Conservation (phyloP, 2,113 vertebrate species). For the Hippocampus barbouri region DNA sequence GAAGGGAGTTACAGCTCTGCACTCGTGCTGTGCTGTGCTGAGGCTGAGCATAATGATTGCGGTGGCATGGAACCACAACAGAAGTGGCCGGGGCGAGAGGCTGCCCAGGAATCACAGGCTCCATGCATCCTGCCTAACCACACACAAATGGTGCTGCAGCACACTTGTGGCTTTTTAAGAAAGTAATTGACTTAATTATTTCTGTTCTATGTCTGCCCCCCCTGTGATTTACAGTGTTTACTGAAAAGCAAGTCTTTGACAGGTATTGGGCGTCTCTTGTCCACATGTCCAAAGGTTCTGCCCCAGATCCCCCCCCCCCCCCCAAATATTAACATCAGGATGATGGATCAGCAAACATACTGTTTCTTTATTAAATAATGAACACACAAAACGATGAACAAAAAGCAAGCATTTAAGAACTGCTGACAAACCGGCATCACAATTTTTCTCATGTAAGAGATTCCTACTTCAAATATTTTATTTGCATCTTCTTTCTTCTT, state of each 20-base stretch:
- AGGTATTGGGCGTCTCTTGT: background rate
- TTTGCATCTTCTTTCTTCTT: background rate
- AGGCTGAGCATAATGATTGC: conserved; percentile 68
- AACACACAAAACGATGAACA: too few relatives aligned
- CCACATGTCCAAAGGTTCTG: background rate
- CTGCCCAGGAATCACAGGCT: conserved; percentile 67
- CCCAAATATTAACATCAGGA: too few relatives aligned
- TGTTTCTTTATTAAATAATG: too few relatives aligned
- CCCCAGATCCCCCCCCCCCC: too few relatives aligned
- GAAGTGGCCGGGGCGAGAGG: conserved; percentile 59
- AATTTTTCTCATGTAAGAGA: background rate
- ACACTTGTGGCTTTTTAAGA: conserved; percentile 72
- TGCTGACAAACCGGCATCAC: background rate
- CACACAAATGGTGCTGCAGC: conserved; percentile 62
- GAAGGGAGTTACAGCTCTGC: conserved; percentile 50
- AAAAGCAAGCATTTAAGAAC: background rate
- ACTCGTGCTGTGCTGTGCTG: conserved; percentile 45
- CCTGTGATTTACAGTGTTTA: conserved; percentile 57
- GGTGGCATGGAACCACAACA: conserved; percentile 75
- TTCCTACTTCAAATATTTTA: background rate
- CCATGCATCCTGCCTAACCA: conserved; percentile 64
- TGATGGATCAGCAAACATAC: too few relatives aligned
- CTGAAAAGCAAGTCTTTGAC: conserved; percentile 57
- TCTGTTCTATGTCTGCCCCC: conserved; percentile 65
- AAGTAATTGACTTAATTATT: conserved; percentile 76